These are phyloP conservation scores for Marronus borbonicus DNA, from an alignment of 2,888 invertebrate species.

Conservation along the genomic window DNA sequence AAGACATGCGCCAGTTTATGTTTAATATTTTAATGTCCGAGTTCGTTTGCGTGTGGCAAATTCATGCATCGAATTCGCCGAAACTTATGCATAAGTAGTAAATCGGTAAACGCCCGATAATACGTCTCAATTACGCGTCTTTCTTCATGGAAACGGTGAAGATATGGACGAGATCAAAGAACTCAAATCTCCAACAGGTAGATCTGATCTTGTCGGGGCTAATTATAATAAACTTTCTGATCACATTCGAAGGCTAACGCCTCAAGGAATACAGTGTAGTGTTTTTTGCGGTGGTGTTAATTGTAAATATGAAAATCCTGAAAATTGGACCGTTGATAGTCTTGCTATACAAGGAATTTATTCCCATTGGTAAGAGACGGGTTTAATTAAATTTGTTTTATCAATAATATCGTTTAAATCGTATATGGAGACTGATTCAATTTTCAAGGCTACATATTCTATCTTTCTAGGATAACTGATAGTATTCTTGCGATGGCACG, in stretches of 20 bases:
- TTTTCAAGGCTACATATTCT: not conserved
- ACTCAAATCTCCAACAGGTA: constrained; percentile 60
- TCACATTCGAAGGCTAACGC: constrained; percentile 76
- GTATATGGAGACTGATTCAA: not conserved
- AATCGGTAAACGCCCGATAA: not conserved
- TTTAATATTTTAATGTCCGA: constrained; percentile 37
- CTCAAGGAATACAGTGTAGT: constrained; percentile 82
- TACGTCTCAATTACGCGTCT: constrained; percentile 10
- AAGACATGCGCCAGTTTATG: constrained; percentile 25
- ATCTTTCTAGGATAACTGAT: constrained; percentile 83
- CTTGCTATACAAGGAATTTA: constrained; percentile 86
- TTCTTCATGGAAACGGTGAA: constrained; percentile 19
- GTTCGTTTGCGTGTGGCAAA: constrained; percentile 36
- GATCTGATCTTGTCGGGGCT: constrained; percentile 64
- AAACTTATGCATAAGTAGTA: constrained; percentile 12
- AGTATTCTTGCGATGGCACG: constrained; percentile 92
- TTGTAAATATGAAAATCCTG: constrained; percentile 85
- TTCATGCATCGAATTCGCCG: not conserved
- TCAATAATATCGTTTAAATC: constrained; percentile 18
- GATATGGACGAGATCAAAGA: constrained; percentile 60
- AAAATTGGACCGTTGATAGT: constrained; percentile 75
- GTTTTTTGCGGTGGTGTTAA: constrained; percentile 88
- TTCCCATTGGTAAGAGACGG: constrained; percentile 82
- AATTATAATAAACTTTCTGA: constrained; percentile 73
- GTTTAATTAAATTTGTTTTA: constrained; percentile 35